Evolutionary conservation across 2,888 invertebrate genomes (phyloP).

Genomic region (Epinotia demarniana): DNA sequence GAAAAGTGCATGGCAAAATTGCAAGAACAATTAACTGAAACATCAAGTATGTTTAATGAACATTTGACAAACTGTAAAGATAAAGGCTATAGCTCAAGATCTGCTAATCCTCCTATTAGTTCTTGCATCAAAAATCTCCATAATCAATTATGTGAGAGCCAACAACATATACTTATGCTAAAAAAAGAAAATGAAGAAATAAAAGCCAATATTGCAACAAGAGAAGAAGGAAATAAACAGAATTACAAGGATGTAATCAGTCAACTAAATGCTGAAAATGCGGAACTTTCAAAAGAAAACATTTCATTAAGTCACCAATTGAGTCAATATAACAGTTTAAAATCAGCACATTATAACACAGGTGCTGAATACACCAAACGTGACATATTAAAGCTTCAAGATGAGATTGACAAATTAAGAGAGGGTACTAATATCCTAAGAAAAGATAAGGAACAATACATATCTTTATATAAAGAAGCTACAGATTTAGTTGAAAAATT

Average conservation of each 20-base stretch:
- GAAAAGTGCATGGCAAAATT: constrained; percentile 69
- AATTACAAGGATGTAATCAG: constrained; percentile 76
- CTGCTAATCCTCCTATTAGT: constrained; percentile 56
- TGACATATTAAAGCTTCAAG: constrained; percentile 66
- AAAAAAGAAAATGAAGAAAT: constrained; percentile 79
- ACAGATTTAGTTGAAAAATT: constrained; percentile 71
- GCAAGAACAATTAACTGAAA: constrained; percentile 72
- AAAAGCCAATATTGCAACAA: constrained; percentile 57
- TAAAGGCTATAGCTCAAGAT: constrained; percentile 51
- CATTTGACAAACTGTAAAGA: constrained; percentile 65
- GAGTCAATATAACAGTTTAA: constrained; percentile 68
- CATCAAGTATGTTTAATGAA: constrained; percentile 69
- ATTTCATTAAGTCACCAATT: constrained; percentile 72
- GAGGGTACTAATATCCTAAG: constrained; percentile 67
- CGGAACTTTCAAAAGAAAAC: constrained; percentile 77
- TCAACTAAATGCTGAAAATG: constrained; percentile 77
- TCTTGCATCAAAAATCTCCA: constrained; percentile 74
- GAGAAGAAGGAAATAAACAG: constrained; percentile 64
- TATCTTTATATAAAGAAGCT: constrained; percentile 70
- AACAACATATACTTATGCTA: constrained; percentile 77
- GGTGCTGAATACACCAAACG: constrained; percentile 60
- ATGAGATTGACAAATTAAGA: constrained; percentile 65
- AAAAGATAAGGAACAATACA: constrained; percentile 77
- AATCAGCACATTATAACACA: constrained; percentile 58
- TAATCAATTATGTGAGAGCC: constrained; percentile 77